Conservation (phyloP, 2,113 vertebrate genomes). For the Synchiropus splendidus region DNA sequence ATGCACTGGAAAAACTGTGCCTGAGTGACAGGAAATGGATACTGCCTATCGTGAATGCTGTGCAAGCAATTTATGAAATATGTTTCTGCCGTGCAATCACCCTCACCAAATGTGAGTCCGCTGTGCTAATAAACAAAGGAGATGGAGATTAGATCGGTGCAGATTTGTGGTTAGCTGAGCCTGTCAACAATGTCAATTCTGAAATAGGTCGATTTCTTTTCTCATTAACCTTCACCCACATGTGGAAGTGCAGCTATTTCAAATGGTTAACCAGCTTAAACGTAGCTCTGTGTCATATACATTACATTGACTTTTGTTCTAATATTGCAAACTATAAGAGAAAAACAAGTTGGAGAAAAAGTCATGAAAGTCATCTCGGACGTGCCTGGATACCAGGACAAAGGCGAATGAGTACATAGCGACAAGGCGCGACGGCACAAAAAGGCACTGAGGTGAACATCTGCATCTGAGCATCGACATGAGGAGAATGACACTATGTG, state of each 20-base stretch:
- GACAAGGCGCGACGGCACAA: too few relatives aligned
- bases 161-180: slow-evolving; percentile 7
- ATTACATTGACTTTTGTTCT: too few relatives aligned
- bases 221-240: slow-evolving; percentile 43
- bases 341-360: too few relatives aligned
- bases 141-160: background rate
- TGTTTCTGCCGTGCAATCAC: too few relatives aligned
- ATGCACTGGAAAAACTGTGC: slow-evolving; percentile 32
- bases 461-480: slow-evolving; percentile 1
- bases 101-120: too few relatives aligned
- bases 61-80: background rate
- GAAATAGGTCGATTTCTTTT: slow-evolving; percentile 46
- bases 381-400: too few relatives aligned
- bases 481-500: too few relatives aligned
- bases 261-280: slow-evolving; percentile 21
- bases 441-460: background rate
- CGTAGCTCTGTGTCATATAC: too few relatives aligned
- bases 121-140: background rate
- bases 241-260: slow-evolving; percentile 28
- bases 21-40: slow-evolving; percentile 19
- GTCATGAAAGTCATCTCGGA: too few relatives aligned
- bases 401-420: too few relatives aligned
- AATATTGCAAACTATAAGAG: too few relatives aligned
- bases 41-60: background rate
- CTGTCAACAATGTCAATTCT: slow-evolving; percentile 13